phyloP scores from a whole-genome alignment of 2,113 vertebrate species.

The Trogon surrucura region DNA sequence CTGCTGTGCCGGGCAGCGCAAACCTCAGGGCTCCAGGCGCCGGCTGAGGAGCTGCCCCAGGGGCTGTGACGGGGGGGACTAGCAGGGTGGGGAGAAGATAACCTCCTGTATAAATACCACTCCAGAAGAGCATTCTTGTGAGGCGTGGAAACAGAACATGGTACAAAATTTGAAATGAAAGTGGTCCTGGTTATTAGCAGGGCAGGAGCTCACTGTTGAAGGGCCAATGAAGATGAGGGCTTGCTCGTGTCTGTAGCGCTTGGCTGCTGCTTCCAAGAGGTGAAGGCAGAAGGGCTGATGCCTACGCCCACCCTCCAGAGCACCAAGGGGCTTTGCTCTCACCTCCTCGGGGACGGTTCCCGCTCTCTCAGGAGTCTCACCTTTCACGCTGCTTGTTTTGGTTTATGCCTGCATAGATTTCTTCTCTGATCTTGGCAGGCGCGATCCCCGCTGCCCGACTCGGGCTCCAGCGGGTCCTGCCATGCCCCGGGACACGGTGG shows the following conservation, averaged over 20 bases:
- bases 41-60: too few relatives aligned
- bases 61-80: background rate
- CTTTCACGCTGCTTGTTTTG: background rate
- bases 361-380: background rate
- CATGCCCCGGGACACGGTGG: constrained; percentile 9
- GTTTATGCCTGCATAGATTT: background rate
- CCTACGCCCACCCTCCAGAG: rapidly evolving
- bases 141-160: background rate
- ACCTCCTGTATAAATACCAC: background rate
- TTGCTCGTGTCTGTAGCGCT: rapidly evolving
- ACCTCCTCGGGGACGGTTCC: background rate
- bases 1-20: background rate
- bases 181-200: background rate
- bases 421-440: background rate
- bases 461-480: background rate
- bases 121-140: background rate
- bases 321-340: background rate
- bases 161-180: background rate
- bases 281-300: background rate
- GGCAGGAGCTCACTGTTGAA: rapidly evolving
- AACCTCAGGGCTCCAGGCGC: too few relatives aligned
- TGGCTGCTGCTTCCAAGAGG: background rate
- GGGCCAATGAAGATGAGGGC: background rate
- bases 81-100: background rate
- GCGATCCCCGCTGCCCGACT: background rate